These are phyloP conservation scores for Cyrtodaria siliqua DNA, from an alignment of 2,888 invertebrate species.

Conservation along the genomic window DNA sequence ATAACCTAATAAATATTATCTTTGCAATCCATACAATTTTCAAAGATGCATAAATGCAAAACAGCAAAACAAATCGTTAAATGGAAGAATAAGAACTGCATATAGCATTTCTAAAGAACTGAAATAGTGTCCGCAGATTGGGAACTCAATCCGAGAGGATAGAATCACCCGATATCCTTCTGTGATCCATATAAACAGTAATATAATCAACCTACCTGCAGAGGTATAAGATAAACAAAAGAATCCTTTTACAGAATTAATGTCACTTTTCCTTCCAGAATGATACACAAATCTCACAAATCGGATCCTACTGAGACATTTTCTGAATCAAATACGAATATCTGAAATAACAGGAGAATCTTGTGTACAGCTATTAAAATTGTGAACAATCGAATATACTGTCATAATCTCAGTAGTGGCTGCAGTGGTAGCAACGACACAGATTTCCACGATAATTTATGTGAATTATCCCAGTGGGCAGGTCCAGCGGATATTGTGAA, in stretches of 20 bases:
- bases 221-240: constrained; percentile 10
- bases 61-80: too few relatives aligned
- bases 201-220: constrained; percentile 9
- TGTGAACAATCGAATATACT: not conserved
- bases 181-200: not conserved
- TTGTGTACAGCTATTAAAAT: not conserved
- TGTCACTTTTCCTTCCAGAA: not conserved
- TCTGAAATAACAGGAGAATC: constrained; percentile 4
- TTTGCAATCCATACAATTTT: too few relatives aligned
- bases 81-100: too few relatives aligned
- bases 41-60: too few relatives aligned
- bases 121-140: constrained; percentile 50
- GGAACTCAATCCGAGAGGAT: constrained; percentile 38
- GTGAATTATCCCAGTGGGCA: constrained; percentile 16
- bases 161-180: too few relatives aligned
- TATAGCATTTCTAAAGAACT: constrained; percentile 12
- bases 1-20: too few relatives aligned
- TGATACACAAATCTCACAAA: not conserved
- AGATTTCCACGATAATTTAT: constrained; percentile 31
- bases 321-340: not conserved
- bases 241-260: constrained; percentile 6
- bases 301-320: not conserved
- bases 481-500: not conserved
- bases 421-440: not conserved
- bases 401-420: too few relatives aligned